Evolutionary conservation across 2,797 vertebrate genomes (phyloP), one percentile per base, ranked within the genome.

Genomic region (Euphonia xanthogaster): DNA sequence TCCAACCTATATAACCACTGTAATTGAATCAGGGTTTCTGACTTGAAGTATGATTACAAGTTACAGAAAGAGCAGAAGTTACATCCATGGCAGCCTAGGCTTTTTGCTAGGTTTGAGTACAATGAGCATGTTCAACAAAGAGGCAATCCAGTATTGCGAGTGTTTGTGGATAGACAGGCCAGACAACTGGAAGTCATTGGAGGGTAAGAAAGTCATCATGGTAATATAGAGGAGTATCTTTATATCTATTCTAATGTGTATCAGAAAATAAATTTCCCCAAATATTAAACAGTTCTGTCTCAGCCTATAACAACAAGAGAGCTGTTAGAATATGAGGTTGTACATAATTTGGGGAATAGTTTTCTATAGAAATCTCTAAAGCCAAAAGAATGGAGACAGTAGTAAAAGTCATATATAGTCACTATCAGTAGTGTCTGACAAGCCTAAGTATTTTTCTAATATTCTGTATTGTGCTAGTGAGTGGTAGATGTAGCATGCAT

Each of bases 21-120:
- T 54, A 88, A 92, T 88, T 93, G 66, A 84, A 85, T 79, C 74
- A 78, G 83, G 33, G 61, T 86, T 92, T 90, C 67, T 94, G 83
- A 48, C 67, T 73, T 82, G 33, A 58, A 53, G 8, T 35, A 48
- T 73, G 55, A 90, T 93, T 93, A 57, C 60, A 89, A 92, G 83
- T 92, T 82, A 55, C 61, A 89, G 66, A 93, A 92, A 70, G 74
- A 86, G 77, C 28, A 94, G 73, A 84, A 73, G 60, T 45, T 75
- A 54, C 39, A 28, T 73, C 55, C 31, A 20, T 27, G 42, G 48
- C 45, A 87, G 71, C 15, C 51, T 5, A 5, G 25, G 35, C 2
- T 4, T 86, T 88, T 84, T 81, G 28, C 68, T 77, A 50, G 30
- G 35, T 72, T 88, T 84, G 53, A 65, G 54, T 42, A 27, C 58